Evolutionary conservation across 2,888 invertebrate genomes (phyloP), one percentile per base, ranked within the genome.

Genomic region (Euzetes globulus): DNA sequence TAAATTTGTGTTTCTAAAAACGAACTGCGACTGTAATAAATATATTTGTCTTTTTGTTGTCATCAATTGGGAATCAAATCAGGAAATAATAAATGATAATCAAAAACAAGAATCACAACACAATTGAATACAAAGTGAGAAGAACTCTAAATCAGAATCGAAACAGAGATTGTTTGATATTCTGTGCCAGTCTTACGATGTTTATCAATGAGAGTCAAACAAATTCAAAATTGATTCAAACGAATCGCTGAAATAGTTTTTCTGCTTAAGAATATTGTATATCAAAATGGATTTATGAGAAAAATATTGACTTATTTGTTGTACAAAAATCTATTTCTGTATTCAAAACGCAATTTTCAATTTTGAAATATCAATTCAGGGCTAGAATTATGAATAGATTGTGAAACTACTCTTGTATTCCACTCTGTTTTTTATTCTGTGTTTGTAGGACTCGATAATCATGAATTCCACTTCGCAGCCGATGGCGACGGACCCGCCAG

Each of bases 401-500:
- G 1, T 22, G 22, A 25, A 25, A 55, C 5, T 55, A 6, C 55
- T 25, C 7, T 13, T 22, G 3, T 25, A 55, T 55, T 55, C 33
- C 9, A 9, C 41, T 41, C 41, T 41, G 33, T 41, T 41, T 41
- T 41, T 4, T 58, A 15, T 50, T 45, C 37, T 29, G 22, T 58
- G 1, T 41, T 19, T 50, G 15, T 50, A 94, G 95, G 95, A 81
- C 84, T 95, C 37, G 92, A 91, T 79, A 91, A 91, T 0, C 93
- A 94, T 82, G 87, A 89, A 81, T 96, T 96, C 84, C 89, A 88
- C 79, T 97, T 97, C 83, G 92, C 94, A 82, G 86, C 84, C 76
- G 91, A 92, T 79, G 94, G 95, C 0, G 96, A 96, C 80, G 95
- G 95, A 0, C 95, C 95, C 0, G 93, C 95, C 0, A 87, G 95